These are phyloP conservation scores for Heterodera schachtii DNA, from an alignment of 1,140 invertebrate genomes.

Conservation along the genomic window DNA sequence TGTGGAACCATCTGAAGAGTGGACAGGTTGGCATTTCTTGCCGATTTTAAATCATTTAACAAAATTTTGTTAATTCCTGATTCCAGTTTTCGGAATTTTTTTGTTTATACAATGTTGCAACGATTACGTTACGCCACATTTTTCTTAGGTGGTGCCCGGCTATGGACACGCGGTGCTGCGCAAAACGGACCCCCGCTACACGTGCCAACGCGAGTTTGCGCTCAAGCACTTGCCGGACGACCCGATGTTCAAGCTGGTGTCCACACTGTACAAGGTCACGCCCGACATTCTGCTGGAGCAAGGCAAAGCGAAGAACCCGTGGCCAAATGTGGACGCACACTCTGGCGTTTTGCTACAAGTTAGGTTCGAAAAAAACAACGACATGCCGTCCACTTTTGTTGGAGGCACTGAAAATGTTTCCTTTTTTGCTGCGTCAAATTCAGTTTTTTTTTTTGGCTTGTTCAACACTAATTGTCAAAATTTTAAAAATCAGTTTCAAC, in stretches of 20 bases:
- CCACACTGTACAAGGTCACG: conserved; percentile 80
- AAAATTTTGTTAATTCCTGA: too few relatives aligned
- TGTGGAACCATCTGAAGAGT: conserved; percentile 89
- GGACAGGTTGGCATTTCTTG: conserved; percentile 68
- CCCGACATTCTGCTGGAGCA: conserved; percentile 88
- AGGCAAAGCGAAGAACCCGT: conserved; percentile 97
- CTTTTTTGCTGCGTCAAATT: too few relatives aligned
- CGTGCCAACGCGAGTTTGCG: conserved; percentile 90
- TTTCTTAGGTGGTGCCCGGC: conserved; percentile 80
- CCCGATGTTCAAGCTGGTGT: conserved; percentile 79
- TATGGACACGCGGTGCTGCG: conserved; percentile 94
- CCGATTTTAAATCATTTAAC: too few relatives aligned
- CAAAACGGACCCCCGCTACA: conserved; percentile 92
- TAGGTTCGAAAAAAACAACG: too few relatives aligned
- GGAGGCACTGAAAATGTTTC: too few relatives aligned
- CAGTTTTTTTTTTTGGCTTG: too few relatives aligned
- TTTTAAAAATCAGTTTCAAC: too few relatives aligned
- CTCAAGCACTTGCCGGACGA: conserved; percentile 90
- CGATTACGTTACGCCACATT: too few relatives aligned
- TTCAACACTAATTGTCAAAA: too few relatives aligned
- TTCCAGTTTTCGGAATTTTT: too few relatives aligned
- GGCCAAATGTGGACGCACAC: conserved; percentile 97
- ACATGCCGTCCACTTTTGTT: too few relatives aligned
- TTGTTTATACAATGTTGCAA: too few relatives aligned
- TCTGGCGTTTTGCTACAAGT: conserved; percentile 84